These are phyloP conservation scores for Zingel zingel DNA, from an alignment of 2,113 vertebrate genomes.

Conservation along the genomic window DNA sequence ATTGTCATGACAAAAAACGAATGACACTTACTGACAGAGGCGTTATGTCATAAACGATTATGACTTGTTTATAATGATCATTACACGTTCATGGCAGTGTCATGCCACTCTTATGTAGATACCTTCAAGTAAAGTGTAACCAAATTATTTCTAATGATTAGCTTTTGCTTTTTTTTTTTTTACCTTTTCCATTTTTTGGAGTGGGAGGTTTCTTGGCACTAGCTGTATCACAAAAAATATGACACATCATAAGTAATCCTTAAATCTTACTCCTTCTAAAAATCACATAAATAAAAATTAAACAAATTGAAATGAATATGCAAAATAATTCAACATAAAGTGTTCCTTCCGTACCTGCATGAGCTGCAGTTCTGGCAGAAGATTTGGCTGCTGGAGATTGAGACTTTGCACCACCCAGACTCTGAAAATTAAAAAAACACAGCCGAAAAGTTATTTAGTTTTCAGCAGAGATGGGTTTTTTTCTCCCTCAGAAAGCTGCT, in stretches of 20 bases:
- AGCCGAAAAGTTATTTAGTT: neutral
- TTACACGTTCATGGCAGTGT: no score
- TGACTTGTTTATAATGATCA: no score
- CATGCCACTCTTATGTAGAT: no score
- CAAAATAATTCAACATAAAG: neutral
- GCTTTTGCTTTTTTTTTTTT: conserved; percentile 46
- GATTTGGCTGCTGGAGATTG: conserved; percentile 87
- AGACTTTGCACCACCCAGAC: conserved; percentile 82
- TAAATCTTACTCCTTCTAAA: neutral
- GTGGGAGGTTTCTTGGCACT: conserved; percentile 87
- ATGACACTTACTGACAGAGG: no score
- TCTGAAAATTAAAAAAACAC: conserved; percentile 70
- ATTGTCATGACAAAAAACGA: no score
- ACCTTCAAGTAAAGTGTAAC: no score
- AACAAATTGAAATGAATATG: rapidly evolving
- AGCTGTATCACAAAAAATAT: conserved; percentile 81
- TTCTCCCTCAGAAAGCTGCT: neutral
- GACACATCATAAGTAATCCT: conserved; percentile 59
- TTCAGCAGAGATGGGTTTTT: neutral
- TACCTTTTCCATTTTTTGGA: conserved; percentile 88
- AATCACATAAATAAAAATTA: neutral
- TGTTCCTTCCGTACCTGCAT: conserved; percentile 60
- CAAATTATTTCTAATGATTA: neutral
- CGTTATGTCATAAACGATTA: no score
- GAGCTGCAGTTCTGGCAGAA: conserved; percentile 85